phyloP scores from a whole-genome alignment of 2,888 invertebrate species.

The Drosophila percnosoma region DNA sequence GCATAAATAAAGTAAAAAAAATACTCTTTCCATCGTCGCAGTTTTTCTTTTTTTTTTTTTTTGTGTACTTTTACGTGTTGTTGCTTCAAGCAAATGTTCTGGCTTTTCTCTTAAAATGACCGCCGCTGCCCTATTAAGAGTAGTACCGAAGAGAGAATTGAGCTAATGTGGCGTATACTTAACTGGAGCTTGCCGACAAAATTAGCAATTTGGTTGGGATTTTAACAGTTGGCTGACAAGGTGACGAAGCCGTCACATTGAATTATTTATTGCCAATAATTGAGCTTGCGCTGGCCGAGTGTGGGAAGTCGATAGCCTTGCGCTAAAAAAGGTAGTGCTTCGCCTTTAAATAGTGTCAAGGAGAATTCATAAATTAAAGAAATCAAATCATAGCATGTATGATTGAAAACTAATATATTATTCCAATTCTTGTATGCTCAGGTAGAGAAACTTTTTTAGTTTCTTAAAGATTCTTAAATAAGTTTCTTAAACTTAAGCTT shows the following conservation, averaged over 20 bases:
- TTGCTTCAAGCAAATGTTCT: slow-evolving; percentile 12
- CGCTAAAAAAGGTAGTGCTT: no score
- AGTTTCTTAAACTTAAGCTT: neutral
- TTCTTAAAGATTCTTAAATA: neutral
- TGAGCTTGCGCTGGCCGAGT: neutral
- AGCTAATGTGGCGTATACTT: slow-evolving; percentile 58
- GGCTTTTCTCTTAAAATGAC: slow-evolving; percentile 33
- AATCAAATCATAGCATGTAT: neutral
- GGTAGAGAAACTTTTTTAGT: no score
- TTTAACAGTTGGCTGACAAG: neutral
- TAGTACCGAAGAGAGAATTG: slow-evolving; percentile 29
- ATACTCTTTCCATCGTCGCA: slow-evolving; percentile 7
- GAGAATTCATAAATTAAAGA: neutral
- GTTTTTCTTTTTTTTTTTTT: neutral
- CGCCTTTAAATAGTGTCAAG: neutral
- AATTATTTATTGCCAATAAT: slow-evolving; percentile 1
- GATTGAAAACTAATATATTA: neutral
- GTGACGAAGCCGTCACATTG: neutral
- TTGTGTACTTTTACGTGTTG: slow-evolving; percentile 1
- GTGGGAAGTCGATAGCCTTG: neutral
- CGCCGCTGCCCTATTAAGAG: slow-evolving; percentile 53
- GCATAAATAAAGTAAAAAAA: slow-evolving; percentile 24
- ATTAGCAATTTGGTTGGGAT: neutral
- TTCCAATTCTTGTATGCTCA: no score
- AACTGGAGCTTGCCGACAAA: slow-evolving; percentile 12